Percentiles rank a stretch among this genome's conserved stretches.
Conservation (phyloP, 2,797 vertebrate genomes). For the Sternotherus odoratus region DNA sequence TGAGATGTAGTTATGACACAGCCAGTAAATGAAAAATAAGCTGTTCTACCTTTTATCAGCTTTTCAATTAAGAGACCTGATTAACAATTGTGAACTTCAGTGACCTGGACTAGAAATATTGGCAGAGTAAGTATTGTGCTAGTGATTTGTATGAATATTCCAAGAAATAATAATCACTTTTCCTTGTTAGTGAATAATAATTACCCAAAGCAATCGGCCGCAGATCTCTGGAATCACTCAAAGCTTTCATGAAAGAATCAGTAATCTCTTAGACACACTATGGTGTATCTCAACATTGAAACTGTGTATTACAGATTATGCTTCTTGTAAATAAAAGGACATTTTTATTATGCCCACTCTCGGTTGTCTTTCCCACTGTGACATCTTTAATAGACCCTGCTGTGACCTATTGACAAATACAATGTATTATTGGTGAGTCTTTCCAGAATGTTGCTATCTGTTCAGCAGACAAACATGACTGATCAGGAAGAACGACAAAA, state of each 20-base stretch:
- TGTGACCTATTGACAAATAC: slow-evolving; percentile 68
- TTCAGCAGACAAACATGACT: slow-evolving; percentile 56
- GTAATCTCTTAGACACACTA: slow-evolving; percentile 56
- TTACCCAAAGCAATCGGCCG: slow-evolving; percentile 54
- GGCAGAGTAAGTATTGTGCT: slow-evolving; percentile 28
- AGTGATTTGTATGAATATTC: slow-evolving; percentile 60
- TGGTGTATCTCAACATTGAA: slow-evolving; percentile 47
- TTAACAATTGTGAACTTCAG: slow-evolving; percentile 46
- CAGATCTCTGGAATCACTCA: slow-evolving; percentile 63
- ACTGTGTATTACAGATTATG: slow-evolving; percentile 61
- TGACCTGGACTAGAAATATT: slow-evolving; percentile 38
- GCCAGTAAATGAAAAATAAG: slow-evolving; percentile 57
- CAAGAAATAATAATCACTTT: slow-evolving; percentile 39
- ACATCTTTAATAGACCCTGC: slow-evolving; percentile 57
- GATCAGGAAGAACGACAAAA: slow-evolving; percentile 52
- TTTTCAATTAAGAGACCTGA: slow-evolving; percentile 42
- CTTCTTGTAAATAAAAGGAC: slow-evolving; percentile 66
- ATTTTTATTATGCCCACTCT: slow-evolving; percentile 64
- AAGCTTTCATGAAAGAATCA: slow-evolving; percentile 67
- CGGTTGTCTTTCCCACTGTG: slow-evolving; percentile 53
- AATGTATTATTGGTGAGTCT: slow-evolving; percentile 40
- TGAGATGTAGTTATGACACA: slow-evolving; percentile 57
- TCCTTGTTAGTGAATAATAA: slow-evolving; percentile 63
- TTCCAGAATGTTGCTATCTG: slow-evolving; percentile 40
- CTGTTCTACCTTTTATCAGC: slow-evolving; percentile 47